These are phyloP conservation scores for Hyla sarda DNA, from an alignment of 2,113 vertebrate species.

Conservation along the genomic window DNA sequence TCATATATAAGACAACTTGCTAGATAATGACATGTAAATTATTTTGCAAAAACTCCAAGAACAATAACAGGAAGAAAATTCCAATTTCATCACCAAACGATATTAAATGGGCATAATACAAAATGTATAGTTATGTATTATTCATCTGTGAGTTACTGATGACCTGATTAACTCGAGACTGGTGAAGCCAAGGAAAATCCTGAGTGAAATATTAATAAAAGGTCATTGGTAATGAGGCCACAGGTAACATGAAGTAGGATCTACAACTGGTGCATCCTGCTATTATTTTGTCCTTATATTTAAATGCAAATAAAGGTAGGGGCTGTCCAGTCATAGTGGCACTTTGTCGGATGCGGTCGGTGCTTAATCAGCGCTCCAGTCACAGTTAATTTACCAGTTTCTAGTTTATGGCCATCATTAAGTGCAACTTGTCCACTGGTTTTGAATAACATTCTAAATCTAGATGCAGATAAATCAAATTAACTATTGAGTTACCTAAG, in stretches of 20 bases:
- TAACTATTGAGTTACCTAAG: not conserved
- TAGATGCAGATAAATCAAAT: conserved; percentile 7
- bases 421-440: not conserved
- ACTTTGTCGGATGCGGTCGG: not conserved
- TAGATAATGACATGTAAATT: conserved; percentile 34
- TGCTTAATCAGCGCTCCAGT: not conserved
- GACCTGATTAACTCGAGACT: conserved; percentile 34
- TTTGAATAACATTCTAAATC: not conserved
- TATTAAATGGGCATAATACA: conserved; percentile 26
- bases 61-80: conserved; percentile 6
- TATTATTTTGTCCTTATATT: not conserved
- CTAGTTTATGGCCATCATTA: conserved; percentile 4
- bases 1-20: conserved; percentile 47
- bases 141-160: conserved; percentile 33
- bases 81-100: conserved; percentile 5
- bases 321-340: not conserved
- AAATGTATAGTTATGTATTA: conserved; percentile 34
- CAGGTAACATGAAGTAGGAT: not conserved
- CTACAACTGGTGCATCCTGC: not conserved
- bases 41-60: not conserved
- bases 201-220: conserved; percentile 16
- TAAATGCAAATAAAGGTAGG: conserved; percentile 11
- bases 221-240: conserved; percentile 13
- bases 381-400: conserved; percentile 12
- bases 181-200: conserved; percentile 35